Base-by-base conservation (phyloP, 2,113 vertebrate genomes). In the Lepidothrix coronata region DNA sequence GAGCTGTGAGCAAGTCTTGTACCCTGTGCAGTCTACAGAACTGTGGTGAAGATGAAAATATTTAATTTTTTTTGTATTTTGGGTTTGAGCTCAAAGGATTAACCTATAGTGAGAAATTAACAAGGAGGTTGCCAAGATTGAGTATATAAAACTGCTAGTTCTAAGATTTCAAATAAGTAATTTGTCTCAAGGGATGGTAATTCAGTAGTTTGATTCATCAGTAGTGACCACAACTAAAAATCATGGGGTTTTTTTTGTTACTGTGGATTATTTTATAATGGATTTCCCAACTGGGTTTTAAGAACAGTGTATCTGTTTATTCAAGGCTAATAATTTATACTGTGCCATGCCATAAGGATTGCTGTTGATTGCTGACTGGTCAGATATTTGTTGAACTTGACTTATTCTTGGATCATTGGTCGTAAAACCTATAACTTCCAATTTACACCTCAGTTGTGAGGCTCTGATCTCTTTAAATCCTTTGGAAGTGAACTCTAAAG, bases 1-100 rank as follows among this genome's bases (percentile, higher is more conserved):
- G 81, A 95, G 78, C 93, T 96, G 46, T 89, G 88, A 97, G 22
- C 85, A 96, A 84, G 31, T 76, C 77, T 97, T 63, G 70, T 95
- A 63, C 24, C 94, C 77, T 94, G 10, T 91, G 92, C 92, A 95
- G 57, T 85, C 39, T 91, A 54, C 88, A 54, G 37, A 41, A 62
- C 8, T 68, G 58, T 31, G 14, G 23, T 63, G 61, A 70, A 28
- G n/a, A 35, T 57, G 51, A 30, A 76, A 88, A 91, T 61, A 27
- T 31, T 89, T 85, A 8, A 8, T 73, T 65, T 62, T 49, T 49
- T 76, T 41, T 51, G 7, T 65, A 16, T 73, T 52, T 31, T 66
- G 10, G 10, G 4, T 22, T 14, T 90, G 51, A 75, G 12, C 22
- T 80, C 12, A 65, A 70, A 68, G 66, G 48, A 76, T 70, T 81